These are phyloP conservation scores for Hippocampus barbouri DNA, from an alignment of 2,113 vertebrate species.

Conservation along the genomic window DNA sequence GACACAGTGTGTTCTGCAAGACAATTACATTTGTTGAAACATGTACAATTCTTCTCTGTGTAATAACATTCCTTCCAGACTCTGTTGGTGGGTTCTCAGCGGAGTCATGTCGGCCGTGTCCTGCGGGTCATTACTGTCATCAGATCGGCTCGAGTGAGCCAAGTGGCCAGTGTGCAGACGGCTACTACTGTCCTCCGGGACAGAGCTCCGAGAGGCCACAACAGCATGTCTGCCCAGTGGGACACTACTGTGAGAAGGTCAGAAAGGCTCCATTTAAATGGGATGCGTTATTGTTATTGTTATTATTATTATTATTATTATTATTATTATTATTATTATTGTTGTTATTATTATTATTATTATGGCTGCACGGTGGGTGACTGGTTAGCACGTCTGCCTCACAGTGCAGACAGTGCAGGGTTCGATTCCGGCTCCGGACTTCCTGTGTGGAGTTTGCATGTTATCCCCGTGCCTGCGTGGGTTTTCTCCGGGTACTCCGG, in stretches of 20 bases:
- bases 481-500: no score
- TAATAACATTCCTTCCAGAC: slow-evolving; percentile 37
- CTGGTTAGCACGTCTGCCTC: no score
- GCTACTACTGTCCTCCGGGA: slow-evolving; percentile 72
- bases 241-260: slow-evolving; percentile 76
- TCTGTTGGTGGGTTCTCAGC: slow-evolving; percentile 49
- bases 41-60: slow-evolving; percentile 3
- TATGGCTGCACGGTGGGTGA: no score
- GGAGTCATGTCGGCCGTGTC: slow-evolving; percentile 64
- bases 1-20: neutral
- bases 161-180: slow-evolving; percentile 67
- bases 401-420: no score
- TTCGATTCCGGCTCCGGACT: no score
- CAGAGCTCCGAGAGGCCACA: slow-evolving; percentile 64
- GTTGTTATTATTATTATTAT: no score
- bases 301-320: no score
- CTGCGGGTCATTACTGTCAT: slow-evolving; percentile 68
- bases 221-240: slow-evolving; percentile 69
- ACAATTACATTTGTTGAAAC: neutral
- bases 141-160: slow-evolving; percentile 53
- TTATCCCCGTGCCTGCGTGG: no score
- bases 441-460: no score
- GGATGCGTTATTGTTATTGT: no score
- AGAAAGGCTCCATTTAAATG: slow-evolving; percentile 12
- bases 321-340: no score